Evolutionary conservation across 2,797 vertebrate species (phyloP).

Genomic region (Poeciliopsis presidionis): DNA sequence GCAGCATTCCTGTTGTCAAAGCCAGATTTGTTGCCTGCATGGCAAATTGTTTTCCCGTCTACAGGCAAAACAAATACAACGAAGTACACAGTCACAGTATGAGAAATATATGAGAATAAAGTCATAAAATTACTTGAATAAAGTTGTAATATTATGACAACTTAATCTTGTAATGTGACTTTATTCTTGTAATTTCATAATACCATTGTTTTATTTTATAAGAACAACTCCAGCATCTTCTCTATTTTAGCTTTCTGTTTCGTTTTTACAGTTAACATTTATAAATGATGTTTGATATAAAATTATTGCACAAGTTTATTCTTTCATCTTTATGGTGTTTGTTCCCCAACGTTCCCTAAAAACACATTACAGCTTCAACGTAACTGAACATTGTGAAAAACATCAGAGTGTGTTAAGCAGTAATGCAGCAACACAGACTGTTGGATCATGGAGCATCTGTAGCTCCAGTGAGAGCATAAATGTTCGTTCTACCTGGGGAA

Average conservation of each 20-base stretch:
- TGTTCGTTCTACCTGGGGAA: constrained; percentile 66
- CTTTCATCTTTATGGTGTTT: background rate
- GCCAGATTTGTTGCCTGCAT: background rate
- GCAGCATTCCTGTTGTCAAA: background rate
- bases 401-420: constrained; percentile 39
- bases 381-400: constrained; percentile 19
- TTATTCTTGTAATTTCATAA: no score
- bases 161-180: no score
- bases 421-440: constrained; percentile 48
- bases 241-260: background rate
- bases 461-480: constrained; percentile 70
- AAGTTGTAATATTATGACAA: no score
- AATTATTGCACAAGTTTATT: background rate
- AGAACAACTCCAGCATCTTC: no score
- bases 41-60: background rate
- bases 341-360: no score
- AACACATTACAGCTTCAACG: background rate
- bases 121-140: no score
- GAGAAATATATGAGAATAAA: no score
- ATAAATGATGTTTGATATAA: background rate
- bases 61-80: background rate
- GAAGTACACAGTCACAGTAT: background rate
- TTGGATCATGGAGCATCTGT: constrained; percentile 73
- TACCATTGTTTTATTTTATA: no score
- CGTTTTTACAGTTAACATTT: background rate